Base-by-base conservation (phyloP, 2,113 vertebrate genomes). In the Antennarius striatus region DNA sequence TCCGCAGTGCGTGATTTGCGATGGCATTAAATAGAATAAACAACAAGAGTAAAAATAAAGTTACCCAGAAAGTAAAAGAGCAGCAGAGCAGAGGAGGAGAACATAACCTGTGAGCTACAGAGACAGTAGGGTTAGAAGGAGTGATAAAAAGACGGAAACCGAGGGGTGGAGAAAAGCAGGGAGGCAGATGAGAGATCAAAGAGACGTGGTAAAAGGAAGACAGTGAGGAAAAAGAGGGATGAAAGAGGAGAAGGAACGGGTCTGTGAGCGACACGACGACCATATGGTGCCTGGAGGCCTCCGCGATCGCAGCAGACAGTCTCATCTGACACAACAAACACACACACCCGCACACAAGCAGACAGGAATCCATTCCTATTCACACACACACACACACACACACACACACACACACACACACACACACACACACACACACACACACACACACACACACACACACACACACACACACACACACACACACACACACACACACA, bases 251-350 rank as follows among this genome's bases (percentile, higher is more conserved):
- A 74, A 79, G 61, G 77, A 67, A 74, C 64, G 32, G 68, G 64
- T 77, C 63, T 69, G 57, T 64, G 73, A 82, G 70, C 46, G 64
- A 77, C 75, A 70, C 60, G 51, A 39, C 59, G 73, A 86, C 73
- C 84, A 83, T 88, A 86, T 82, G 88, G 82, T 77, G 63, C 73
- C 86, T 85, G 29, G 5, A 71, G 85, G 85, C 75, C 51, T 57
- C 53, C 40, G 22, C 12, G 13, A 81, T 84, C 71, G 56, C 70
- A 79, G 59, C 79, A 82, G 68, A 80, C 78, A 66, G 68, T 71
- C 63, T 68, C 71, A 72, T 58, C 54, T 55, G 39, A 71, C 71
- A 82, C 70, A 58, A 66, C 17, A 68, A 36, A 73, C 67, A 74
- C 57, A 63, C 45, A 54, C 58, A 4, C 32, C 5, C 32, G 22